Base-by-base conservation (phyloP, 2,888 invertebrate species). In the Pseudoips prasinana region DNA sequence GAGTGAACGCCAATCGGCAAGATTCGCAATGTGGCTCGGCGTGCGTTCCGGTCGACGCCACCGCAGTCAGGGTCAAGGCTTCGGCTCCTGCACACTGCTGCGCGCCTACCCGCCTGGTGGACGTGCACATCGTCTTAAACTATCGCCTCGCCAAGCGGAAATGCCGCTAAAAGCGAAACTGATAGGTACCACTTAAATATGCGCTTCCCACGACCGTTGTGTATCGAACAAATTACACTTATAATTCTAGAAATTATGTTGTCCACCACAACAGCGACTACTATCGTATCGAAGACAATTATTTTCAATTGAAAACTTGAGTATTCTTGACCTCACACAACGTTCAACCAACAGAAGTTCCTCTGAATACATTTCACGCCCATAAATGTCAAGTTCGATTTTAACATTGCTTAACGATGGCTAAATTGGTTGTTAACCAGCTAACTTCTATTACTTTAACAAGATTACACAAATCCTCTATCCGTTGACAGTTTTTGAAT, bases 21-120 rank as follows among this genome's bases (percentile, higher is more conserved):
- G 77, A 82, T 78, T 81, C 73, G 79, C 82, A 73, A 71, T 76
- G 79, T 73, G 64, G 73, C 74, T 73, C 75, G 74, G 77, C 74
- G 80, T 74, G 77, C 87, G 86, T 86, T 85, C 83, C 86, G 88
- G 88, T 88, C 88, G 88, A 75, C 88, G 88, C 86, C 87, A 85
- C 83, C 84, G 77, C 75, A 73, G 69, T 83, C 86, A 87, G 87
- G 88, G 86, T 88, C 88, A 88, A 88, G 88, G 88, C 80, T 85
- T 85, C 69, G 66, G 64, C 74, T 81, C 73, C 83, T 81, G 75
- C 77, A 68, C 72, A 63, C 68, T 77, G 67, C 77, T 82, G 80
- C 74, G 64, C 69, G 82, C 81, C 76, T 82, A 79, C 74, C 64
- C 69, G 81, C 81, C 81, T 84, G 70, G 81, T 86, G 71, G 61